phyloP scores from a whole-genome alignment of 2,797 vertebrate genomes.

The Lindbergichthys nudifrons region DNA sequence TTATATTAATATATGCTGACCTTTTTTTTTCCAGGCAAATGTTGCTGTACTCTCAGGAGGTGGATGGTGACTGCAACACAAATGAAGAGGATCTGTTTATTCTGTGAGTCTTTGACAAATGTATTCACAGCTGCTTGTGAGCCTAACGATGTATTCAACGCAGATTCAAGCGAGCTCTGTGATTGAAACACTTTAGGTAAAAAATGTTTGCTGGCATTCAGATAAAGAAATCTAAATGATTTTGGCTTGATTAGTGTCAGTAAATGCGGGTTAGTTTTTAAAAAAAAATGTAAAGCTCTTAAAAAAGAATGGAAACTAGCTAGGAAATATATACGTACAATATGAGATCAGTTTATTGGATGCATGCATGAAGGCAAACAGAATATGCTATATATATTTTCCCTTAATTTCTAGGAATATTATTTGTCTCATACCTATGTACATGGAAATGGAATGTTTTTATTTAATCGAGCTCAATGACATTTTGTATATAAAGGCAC shows the following conservation, averaged over 20 bases:
- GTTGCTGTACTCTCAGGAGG: conserved; percentile 96
- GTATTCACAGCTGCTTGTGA: not conserved
- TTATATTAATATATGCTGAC: not conserved
- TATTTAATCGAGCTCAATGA: not conserved
- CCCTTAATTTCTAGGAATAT: not conserved
- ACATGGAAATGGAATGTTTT: not conserved
- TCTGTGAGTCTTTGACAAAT: conserved; percentile 89
- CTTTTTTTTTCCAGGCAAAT: conserved; percentile 86
- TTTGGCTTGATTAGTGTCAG: not conserved
- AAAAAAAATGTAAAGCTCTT: no score
- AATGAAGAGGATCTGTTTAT: conserved; percentile 99
- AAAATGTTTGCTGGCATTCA: not conserved
- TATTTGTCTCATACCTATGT: not conserved
- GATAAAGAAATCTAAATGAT: not conserved
- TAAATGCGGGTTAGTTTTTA: not conserved
- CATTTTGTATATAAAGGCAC: not conserved
- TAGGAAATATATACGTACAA: not conserved
- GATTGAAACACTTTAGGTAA: no score
- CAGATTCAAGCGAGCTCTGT: not conserved
- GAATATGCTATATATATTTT: not conserved
- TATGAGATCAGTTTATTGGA: not conserved
- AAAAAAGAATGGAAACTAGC: not conserved
- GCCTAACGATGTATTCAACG: not conserved
- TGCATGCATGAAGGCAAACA: not conserved
- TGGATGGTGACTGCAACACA: conserved; percentile 91